Percentiles rank a stretch among this genome's conserved stretches.
Evolutionary conservation across 2,888 invertebrate species (phyloP).

Genomic region (Cephus spinipes): DNA sequence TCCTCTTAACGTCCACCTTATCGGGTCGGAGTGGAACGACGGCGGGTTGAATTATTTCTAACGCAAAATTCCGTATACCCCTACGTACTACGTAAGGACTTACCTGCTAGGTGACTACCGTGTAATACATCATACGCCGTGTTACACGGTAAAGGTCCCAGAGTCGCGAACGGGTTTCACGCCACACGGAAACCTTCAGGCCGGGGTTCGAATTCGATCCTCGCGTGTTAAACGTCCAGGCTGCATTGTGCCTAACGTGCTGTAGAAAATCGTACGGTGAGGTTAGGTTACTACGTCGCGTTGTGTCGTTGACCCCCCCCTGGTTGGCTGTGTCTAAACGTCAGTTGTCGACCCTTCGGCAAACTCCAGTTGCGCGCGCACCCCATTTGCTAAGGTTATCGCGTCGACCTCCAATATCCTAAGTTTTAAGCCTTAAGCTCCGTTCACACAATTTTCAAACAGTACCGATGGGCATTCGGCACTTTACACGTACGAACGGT

Average conservation of each 20-base stretch:
- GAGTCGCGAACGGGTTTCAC: background rate
- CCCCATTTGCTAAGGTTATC: constrained; percentile 50
- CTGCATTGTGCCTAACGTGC: background rate
- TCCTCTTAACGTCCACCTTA: background rate
- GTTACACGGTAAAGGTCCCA: background rate
- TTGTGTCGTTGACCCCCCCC: constrained; percentile 35
- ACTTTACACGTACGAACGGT: background rate
- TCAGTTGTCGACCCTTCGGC: background rate
- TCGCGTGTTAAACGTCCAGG: background rate
- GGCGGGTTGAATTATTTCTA: background rate
- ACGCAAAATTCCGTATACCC: background rate
- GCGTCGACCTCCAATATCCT: constrained; percentile 42
- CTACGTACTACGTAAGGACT: background rate
- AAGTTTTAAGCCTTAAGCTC: background rate
- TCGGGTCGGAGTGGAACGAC: background rate
- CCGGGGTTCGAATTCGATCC: background rate
- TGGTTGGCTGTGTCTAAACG: background rate
- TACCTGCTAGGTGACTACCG: background rate
- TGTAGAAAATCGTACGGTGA: background rate
- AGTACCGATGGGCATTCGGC: no score
- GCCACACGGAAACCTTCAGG: background rate
- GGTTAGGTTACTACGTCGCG: background rate
- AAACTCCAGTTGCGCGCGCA: constrained; percentile 23
- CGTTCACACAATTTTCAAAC: background rate
- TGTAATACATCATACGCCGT: background rate